A percentile compares a stretch with the other conserved stretches of the same genome.
Conservation (phyloP, 2,888 invertebrate species). For the Eumerus sabulonum region DNA sequence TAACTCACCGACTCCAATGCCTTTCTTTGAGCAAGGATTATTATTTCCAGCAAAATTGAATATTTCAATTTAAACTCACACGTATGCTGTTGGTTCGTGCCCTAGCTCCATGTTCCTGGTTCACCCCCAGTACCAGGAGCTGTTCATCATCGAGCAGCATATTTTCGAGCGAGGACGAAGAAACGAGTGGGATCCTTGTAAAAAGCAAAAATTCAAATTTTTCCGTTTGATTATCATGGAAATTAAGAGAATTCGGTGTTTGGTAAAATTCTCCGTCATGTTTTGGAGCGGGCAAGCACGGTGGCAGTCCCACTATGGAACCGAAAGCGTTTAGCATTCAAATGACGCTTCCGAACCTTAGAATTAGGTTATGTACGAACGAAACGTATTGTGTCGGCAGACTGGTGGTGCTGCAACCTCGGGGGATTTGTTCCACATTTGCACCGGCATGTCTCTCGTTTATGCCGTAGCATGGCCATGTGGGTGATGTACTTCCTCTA, state of each 20-base stretch:
- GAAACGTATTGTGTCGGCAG: neutral
- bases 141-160: no score
- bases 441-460: no score
- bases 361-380: conserved; percentile 64
- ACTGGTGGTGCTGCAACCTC: neutral
- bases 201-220: conserved; percentile 66
- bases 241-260: conserved; percentile 67
- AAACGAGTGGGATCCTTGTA: conserved; percentile 34
- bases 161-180: neutral
- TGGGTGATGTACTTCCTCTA: conserved; percentile 54
- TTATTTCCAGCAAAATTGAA: conserved; percentile 68
- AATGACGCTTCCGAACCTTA: conserved; percentile 54
- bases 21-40: conserved; percentile 43
- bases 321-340: conserved; percentile 60
- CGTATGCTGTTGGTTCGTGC: conserved; percentile 46
- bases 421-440: no score
- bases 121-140: no score
- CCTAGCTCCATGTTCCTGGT: no score
- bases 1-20: conserved; percentile 24
- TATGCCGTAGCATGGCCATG: neutral
- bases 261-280: conserved; percentile 43
- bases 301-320: conserved; percentile 10
- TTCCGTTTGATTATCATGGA: conserved; percentile 69
- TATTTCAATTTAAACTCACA: conserved; percentile 69
- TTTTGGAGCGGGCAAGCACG: neutral